A percentile compares a stretch with the other conserved stretches of the same genome.
Conservation (phyloP, 2,888 invertebrate species). For the Sinohyriopsis cumingii region DNA sequence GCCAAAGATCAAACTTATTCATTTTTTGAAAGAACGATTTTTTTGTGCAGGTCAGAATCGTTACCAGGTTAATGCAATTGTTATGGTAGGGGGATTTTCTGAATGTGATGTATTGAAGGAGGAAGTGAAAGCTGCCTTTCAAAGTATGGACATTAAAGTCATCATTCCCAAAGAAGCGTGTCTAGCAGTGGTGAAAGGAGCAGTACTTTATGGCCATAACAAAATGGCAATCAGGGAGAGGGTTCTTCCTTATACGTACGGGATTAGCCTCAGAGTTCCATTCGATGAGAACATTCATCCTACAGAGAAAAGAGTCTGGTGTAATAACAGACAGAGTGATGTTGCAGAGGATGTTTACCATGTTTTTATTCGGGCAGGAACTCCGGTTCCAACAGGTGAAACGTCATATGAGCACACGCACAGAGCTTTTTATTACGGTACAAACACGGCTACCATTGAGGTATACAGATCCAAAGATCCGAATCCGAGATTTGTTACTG, state of each 20-base stretch:
- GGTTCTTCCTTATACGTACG: constrained; percentile 5
- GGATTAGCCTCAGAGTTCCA: background rate
- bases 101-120: constrained; percentile 2
- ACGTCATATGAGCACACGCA: background rate
- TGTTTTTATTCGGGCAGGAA: background rate
- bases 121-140: background rate
- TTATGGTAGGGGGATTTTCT: constrained; percentile 11
- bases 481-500: constrained; percentile 2
- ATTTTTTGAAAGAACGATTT: background rate
- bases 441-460: constrained; percentile 2
- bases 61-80: background rate
- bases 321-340: too few relatives aligned
- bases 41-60: background rate
- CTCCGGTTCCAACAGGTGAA: background rate
- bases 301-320: background rate
- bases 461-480: constrained; percentile 4
- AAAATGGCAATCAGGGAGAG: background rate
- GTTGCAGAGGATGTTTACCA: constrained; percentile 9
- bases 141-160: background rate
- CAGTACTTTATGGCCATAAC: constrained; percentile 5
- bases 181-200: constrained; percentile 8
- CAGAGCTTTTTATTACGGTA: background rate
- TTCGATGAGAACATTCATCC: constrained; percentile 7
- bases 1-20: background rate
- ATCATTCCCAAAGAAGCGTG: constrained; percentile 1